Evolutionary conservation across 53 echinoderm and acorn worm species (phyloP), one percentile per base, ranked within the genome.

Genomic region (Patiria pectinifera): DNA sequence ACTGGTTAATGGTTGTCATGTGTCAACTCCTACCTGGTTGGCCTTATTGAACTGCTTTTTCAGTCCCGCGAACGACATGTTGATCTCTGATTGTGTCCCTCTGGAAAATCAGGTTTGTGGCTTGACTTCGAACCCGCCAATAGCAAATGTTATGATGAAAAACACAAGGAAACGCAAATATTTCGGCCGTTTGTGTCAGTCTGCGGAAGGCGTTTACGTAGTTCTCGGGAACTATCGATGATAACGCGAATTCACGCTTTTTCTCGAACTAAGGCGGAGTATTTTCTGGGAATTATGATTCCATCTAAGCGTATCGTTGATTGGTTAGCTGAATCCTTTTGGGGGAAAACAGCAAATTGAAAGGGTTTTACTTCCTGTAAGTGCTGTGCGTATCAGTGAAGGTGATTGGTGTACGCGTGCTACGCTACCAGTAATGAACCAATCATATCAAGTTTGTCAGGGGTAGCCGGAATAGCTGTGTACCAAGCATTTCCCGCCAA

Each of bases 41-140:
- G 97, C 96, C 92, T 97, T 97, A 85, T 97, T 97, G 47, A 97
- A 94, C 94, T 97, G 97, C 80, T 97, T 97, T 72, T 97, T 97
- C 58, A 97, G 94, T 82, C 97, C 97, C 48, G 97, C 96, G 23
- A 97, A 95, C 45, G 97, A 97, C 97, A 97, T 97, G 72, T 60
- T 97, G 79, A 53, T 71, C 58, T 59, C 48, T 70, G 26, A 76
- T 87, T 84, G 70, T 83, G 25, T 49, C 43, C 69, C 78, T 62
- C 77, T 80, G 6, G 48, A 47, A 82, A 82, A 59, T 75, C n/a
- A 76, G 49, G 19, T 46, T 15, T 78, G n/a, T 87, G 26, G 35
- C 35, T 78, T 87, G 35, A 43, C 43, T 61, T 11, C 46, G 79
- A 59, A 35, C 78, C 43, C 58, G 60, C 46, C 43, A 3, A 85